These are phyloP conservation scores for Mormyrus proboscirostris DNA, from an alignment of 2,797 vertebrate species.

Conservation along the genomic window DNA sequence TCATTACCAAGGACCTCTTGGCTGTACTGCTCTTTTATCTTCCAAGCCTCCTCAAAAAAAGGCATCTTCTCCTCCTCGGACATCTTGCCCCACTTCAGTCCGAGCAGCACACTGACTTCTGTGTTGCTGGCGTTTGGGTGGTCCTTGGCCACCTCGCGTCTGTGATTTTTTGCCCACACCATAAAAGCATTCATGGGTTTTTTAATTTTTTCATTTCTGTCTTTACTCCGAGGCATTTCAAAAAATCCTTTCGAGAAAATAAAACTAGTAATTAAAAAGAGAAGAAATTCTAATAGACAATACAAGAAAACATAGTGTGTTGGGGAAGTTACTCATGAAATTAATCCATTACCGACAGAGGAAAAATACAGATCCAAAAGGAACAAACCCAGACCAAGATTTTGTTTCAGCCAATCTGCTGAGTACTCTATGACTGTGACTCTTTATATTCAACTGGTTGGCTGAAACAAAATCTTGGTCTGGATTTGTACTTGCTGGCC, in stretches of 20 bases:
- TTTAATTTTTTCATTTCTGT: slow-evolving; percentile 67
- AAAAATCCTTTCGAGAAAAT: slow-evolving; percentile 28
- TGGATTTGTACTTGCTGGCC: background rate
- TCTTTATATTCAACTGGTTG: background rate
- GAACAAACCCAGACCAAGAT: background rate
- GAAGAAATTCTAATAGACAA: background rate
- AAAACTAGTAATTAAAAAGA: background rate
- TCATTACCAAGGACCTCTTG: slow-evolving; percentile 72
- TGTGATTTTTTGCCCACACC: slow-evolving; percentile 73
- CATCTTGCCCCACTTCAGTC: slow-evolving; percentile 72
- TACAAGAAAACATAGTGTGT: background rate
- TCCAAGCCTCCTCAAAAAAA: slow-evolving; percentile 68
- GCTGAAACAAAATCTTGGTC: background rate
- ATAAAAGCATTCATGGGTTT: slow-evolving; percentile 80
- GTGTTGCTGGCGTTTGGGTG: slow-evolving; percentile 54
- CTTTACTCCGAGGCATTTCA: slow-evolving; percentile 54
- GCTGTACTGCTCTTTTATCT: slow-evolving; percentile 67
- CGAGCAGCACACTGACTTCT: slow-evolving; percentile 66
- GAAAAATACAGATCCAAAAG: background rate
- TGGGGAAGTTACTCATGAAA: background rate
- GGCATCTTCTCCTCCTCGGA: slow-evolving; percentile 73
- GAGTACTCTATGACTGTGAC: background rate
- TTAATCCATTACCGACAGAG: background rate
- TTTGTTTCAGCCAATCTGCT: background rate
- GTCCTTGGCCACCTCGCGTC: slow-evolving; percentile 58